Evolutionary conservation across 2,113 vertebrate genomes (phyloP).

Genomic region (Podarcis raffonei): DNA sequence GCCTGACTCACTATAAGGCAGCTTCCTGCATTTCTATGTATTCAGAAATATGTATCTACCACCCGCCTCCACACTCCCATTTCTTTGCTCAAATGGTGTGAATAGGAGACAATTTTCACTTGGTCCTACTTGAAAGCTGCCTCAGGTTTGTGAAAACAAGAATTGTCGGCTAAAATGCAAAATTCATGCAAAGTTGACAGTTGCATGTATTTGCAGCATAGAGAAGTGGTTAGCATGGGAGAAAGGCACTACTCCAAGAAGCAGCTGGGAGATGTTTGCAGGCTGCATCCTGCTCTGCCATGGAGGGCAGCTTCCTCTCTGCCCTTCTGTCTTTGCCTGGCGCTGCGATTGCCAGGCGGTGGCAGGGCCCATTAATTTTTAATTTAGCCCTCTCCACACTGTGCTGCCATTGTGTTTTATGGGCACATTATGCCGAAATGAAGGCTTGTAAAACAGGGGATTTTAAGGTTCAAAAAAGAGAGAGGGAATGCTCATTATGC

Average conservation of each 20-base stretch:
- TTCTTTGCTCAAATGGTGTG: no score
- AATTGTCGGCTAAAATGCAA: no score
- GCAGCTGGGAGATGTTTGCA: neutral
- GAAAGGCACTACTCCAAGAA: neutral
- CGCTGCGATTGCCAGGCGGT: conserved; percentile 37
- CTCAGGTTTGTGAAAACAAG: neutral
- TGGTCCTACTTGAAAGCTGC: neutral
- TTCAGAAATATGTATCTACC: no score
- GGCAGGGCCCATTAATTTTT: conserved; percentile 75
- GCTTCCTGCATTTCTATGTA: no score
- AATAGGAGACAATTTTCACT: no score
- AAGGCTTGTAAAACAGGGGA: conserved; percentile 69
- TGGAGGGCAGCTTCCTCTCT: neutral
- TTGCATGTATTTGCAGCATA: neutral
- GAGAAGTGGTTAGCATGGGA: neutral
- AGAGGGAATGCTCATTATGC: conserved; percentile 25
- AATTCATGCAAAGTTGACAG: neutral
- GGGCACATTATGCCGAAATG: conserved; percentile 61
- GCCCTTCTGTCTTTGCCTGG: conserved; percentile 39
- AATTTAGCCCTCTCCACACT: conserved; percentile 69
- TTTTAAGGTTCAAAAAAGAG: conserved; percentile 50
- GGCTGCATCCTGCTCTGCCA: neutral
- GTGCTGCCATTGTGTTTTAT: conserved; percentile 69
- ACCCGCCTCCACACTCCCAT: no score
- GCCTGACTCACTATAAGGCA: no score